These are phyloP conservation scores for Poecilobothrus nobilitatus DNA, from an alignment of 2,888 invertebrate genomes.

Conservation along the genomic window DNA sequence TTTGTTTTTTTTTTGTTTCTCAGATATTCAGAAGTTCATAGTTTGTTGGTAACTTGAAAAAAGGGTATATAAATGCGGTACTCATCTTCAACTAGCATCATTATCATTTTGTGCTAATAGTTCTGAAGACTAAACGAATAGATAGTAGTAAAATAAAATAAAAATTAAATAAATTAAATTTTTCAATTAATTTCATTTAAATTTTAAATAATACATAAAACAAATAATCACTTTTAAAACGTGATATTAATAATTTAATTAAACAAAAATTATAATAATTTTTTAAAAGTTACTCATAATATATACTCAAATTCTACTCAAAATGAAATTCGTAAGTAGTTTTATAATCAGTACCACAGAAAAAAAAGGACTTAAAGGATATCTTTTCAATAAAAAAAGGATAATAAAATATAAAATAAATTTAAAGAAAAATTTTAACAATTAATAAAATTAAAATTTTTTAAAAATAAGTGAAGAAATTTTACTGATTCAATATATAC, in stretches of 20 bases:
- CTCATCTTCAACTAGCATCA: slow-evolving; percentile 1
- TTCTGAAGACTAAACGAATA: background rate
- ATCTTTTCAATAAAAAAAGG: background rate
- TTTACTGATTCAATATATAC: no score
- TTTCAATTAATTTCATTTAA: background rate
- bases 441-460: no score
- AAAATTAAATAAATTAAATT: background rate
- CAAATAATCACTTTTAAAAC: background rate
- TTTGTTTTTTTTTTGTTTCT: background rate
- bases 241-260: background rate
- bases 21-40: background rate
- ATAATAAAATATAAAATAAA: no score
- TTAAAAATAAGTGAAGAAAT: no score
- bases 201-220: background rate
- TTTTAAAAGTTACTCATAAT: no score
- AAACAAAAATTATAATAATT: background rate
- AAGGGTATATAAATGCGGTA: background rate
- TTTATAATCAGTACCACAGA: background rate
- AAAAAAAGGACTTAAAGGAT: background rate
- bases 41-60: background rate
- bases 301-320: background rate
- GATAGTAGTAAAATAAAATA: background rate
- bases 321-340: slow-evolving; percentile 3
- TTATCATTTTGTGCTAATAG: background rate
- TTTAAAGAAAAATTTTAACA: no score